A percentile compares a stretch with the other conserved stretches of the same genome.
Conservation (phyloP, 2,113 vertebrate species). For the Erinaceus europaeus region DNA sequence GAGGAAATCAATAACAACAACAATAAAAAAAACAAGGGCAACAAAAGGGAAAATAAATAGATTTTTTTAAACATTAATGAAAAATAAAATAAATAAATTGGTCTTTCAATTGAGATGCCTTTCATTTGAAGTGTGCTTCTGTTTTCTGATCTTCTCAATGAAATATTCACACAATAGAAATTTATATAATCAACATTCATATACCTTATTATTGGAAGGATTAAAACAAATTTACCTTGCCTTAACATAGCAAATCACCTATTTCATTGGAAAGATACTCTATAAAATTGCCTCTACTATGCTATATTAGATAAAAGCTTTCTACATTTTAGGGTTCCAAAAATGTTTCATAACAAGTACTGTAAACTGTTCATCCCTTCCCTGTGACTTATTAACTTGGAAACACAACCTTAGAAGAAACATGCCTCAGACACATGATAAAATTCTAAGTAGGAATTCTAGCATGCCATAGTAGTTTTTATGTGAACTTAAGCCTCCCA, state of each 20-base stretch:
- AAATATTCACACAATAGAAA: constrained; percentile 17
- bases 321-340: not conserved
- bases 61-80: no score
- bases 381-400: not conserved
- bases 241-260: not conserved
- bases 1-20: no score
- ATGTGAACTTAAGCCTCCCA: not conserved
- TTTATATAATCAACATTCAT: not conserved
- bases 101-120: not conserved
- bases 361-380: not conserved
- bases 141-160: not conserved
- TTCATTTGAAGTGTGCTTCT: not conserved
- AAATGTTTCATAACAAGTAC: constrained; percentile 1
- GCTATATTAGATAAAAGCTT: not conserved
- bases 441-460: not conserved
- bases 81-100: not conserved
- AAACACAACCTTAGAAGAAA: not conserved
- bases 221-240: not conserved
- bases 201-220: not conserved
- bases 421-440: not conserved
- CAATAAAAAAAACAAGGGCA: no score
- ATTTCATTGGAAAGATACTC: not conserved
- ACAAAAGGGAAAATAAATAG: no score
- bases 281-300: not conserved
- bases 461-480: not conserved